phyloP scores from a whole-genome alignment of 2,113 vertebrate species.

The Okapia johnstoni region DNA sequence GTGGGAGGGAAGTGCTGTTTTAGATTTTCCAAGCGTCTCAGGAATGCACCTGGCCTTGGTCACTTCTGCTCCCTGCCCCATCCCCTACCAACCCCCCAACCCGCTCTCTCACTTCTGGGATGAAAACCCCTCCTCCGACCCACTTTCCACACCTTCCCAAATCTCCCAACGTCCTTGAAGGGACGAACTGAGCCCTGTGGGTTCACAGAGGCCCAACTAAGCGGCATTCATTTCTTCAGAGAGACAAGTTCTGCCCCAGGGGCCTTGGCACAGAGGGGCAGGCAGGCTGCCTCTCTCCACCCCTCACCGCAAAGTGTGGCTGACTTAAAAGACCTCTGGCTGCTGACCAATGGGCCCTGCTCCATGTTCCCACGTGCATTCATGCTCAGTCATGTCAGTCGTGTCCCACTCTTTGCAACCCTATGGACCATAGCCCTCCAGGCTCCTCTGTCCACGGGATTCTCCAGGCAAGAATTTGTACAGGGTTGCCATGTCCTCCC shows the following conservation, averaged over 20 bases:
- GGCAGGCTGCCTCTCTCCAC: background rate
- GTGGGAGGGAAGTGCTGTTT: background rate
- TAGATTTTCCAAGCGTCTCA: background rate
- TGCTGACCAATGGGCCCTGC: background rate
- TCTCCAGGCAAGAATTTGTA: background rate
- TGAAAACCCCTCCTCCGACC: background rate
- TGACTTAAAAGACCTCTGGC: background rate
- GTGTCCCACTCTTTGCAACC: background rate
- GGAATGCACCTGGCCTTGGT: background rate
- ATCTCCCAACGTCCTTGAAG: background rate
- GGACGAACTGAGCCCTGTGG: background rate
- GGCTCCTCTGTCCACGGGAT: background rate
- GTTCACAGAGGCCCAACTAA: background rate
- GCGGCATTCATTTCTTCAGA: background rate
- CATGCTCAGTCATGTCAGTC: background rate
- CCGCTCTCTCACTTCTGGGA: accelerated
- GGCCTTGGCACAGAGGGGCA: background rate
- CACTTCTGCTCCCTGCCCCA: background rate
- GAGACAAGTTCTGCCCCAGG: background rate
- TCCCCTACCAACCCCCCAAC: background rate
- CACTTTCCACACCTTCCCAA: background rate
- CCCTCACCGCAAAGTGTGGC: background rate
- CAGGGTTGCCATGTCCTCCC: background rate
- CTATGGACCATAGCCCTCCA: background rate
- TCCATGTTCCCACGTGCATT: background rate